Evolutionary conservation across 64 coral and sea anemone genomes (phyloP), one percentile per base, ranked within the genome.

Genomic region (Montipora efflorescens): DNA sequence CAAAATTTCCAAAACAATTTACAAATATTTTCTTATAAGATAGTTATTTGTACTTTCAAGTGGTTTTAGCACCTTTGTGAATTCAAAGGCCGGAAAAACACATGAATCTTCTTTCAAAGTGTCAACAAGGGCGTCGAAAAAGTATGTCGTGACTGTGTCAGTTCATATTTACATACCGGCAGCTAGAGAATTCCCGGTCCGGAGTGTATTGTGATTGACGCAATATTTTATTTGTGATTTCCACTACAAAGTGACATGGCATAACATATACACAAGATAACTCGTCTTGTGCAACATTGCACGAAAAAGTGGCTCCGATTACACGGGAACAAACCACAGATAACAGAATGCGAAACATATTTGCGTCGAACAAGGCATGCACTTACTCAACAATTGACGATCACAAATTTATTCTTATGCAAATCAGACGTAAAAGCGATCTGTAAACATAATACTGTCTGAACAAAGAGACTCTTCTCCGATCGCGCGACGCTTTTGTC

Each of bases 401-500:
- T 86, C 82, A 86, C 19, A 50, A 48, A 72, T 48, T 72, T 86
- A 86, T 86, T 86, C 82, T 86, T 59, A 86, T 86, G 82, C 82
- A 86, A 86, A 86, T 86, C 22, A 86, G 16, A 86, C 82, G 36
- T 36, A 71, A 50, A 86, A 86, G 82, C 46, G 82, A 70, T 86
- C 18, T 6, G 66, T 71, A 86, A 86, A 86, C 66, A 86, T 18
- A 22, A 8, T 86, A 86, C 82, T 86, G 82, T 86, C 82, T 86
- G 47, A 12, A 86, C 82, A 86, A 86, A 85, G 66, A 86, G 66
- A 64, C 50, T 72, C 19, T 71, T 23, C 62, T 48, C 18, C 4
- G 47, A 9, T 71, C 82, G 82, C 66, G 66, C 68, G 82, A 86
- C 82, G 16, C 71, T 86, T 86, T 50, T 47, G 45, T 28, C 64